Evolutionary conservation across 2,888 invertebrate species (phyloP).

Genomic region (Aleiodes alternator): DNA sequence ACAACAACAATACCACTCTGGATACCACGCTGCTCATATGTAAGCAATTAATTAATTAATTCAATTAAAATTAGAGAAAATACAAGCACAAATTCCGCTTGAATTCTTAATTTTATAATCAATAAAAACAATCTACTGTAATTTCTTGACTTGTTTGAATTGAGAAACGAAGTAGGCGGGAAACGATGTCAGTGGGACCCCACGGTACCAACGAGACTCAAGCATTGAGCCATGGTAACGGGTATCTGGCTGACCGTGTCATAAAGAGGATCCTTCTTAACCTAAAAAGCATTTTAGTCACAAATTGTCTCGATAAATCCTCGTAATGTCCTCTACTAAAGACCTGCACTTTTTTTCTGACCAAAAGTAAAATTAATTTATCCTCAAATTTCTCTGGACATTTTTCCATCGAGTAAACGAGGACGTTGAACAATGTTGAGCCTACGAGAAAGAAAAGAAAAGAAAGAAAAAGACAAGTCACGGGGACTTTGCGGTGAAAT

Average conservation of each 20-base stretch:
- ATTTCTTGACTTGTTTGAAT: not conserved
- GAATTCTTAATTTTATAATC: conserved; percentile 21
- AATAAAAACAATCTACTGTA: not conserved
- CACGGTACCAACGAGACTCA: conserved; percentile 10
- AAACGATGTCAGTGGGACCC: conserved; percentile 33
- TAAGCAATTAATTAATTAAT: conserved; percentile 61
- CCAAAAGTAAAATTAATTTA: not conserved
- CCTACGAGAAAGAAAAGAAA: conserved; percentile 10
- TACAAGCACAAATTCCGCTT: not conserved
- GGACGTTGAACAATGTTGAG: not conserved
- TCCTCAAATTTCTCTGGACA: not conserved
- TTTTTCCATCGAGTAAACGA: not conserved
- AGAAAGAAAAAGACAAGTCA: conserved; percentile 21
- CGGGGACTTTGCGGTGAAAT: conserved; percentile 63
- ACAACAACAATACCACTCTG: conserved; percentile 72
- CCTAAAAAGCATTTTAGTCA: conserved; percentile 32
- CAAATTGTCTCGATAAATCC: not conserved
- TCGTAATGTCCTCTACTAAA: not conserved
- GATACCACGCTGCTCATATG: conserved; percentile 73
- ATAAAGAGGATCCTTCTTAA: conserved; percentile 59
- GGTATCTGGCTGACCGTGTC: conserved; percentile 60
- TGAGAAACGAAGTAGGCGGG: not conserved
- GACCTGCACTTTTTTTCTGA: not conserved
- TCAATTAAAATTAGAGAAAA: too few relatives aligned
- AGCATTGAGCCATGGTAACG: conserved; percentile 60